Percentiles rank a stretch among this genome's conserved stretches.
phyloP scores from a whole-genome alignment of 2,888 invertebrate genomes.

The Boloria selene region DNA sequence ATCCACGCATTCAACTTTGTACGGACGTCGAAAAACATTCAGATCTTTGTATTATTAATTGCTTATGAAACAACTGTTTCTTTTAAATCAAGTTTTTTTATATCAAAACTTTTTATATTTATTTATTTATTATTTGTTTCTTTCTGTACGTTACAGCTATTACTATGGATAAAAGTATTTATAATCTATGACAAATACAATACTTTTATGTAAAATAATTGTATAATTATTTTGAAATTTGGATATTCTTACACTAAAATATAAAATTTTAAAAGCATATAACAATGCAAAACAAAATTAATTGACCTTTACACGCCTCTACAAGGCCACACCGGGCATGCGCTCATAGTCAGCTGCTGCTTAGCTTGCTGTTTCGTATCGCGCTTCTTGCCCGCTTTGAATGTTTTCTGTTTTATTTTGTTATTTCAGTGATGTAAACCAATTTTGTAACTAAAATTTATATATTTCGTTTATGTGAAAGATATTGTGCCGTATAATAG shows the following conservation, averaged over 20 bases:
- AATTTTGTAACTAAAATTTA: constrained; percentile 75
- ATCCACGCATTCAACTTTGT: constrained; percentile 64
- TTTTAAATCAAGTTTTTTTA: too few species aligned
- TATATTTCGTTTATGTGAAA: constrained; percentile 68
- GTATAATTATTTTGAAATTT: too few species aligned
- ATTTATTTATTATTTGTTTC: too few species aligned
- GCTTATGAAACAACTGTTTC: too few species aligned
- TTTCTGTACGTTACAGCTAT: too few species aligned
- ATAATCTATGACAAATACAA: too few species aligned
- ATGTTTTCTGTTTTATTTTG: constrained; percentile 83
- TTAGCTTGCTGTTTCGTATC: constrained; percentile 86
- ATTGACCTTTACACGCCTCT: constrained; percentile 45
- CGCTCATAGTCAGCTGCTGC: constrained; percentile 85
- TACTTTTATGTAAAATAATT: too few species aligned
- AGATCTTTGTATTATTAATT: neutral
- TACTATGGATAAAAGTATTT: too few species aligned
- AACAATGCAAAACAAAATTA: constrained; percentile 17
- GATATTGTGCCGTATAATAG: constrained; percentile 70
- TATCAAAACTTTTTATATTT: too few species aligned
- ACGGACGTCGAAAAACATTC: constrained; percentile 47
- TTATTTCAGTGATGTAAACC: constrained; percentile 82
- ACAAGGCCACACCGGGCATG: constrained; percentile 67
- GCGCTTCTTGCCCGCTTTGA: constrained; percentile 83
- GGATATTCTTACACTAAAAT: neutral
- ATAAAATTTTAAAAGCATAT: neutral